Base-by-base conservation (phyloP, 2,888 invertebrate species). In the Ceramica pisi region DNA sequence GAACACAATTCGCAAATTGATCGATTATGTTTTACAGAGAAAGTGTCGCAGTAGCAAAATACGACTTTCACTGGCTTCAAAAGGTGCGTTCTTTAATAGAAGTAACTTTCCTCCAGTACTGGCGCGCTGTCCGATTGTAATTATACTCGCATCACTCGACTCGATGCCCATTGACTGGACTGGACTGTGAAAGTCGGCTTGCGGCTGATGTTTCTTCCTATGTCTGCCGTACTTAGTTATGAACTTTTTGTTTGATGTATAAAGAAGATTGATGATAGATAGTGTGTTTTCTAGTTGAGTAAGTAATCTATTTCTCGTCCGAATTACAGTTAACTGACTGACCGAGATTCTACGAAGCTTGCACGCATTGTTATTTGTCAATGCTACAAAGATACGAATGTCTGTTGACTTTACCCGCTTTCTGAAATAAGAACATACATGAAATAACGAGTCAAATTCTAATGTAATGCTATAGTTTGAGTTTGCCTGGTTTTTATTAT, bases 51-150 rank as follows among this genome's bases (percentile, higher is more conserved):
- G 83, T 87, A 57, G 87, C 82, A 81, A 75, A 71, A 51, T 67
- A 66, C 82, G 86, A 91, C 94, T 94, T 94, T 94, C 94, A 90
- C 94, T 91, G 74, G 75, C 71, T 87, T 73, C 81, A 75, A 86
- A 89, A 80, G 77, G 76, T 78, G 72, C 71, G 55, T 77, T 76
- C 85, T 83, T 85, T 82, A 73, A 64, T 80, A 67, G 59, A 71
- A 79, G 81, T 80, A 81, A 89, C 88, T 89, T 89, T 87, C 87
- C 73, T 86, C 81, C 78, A 77, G 80, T 76, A 81, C 82, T 78
- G 51, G 80, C 76, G 67, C 67, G 69, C 63, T 64, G 63, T 75
- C 19, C 71, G 66, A 76, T 76, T 76, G 82, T 75, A 82, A 85
- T 79, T 84, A 75, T 56, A 68, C 67, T 75, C 61, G 55, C 60